phyloP scores from a whole-genome alignment of 2,113 vertebrate species.

The Rhadina sibilatrix region DNA sequence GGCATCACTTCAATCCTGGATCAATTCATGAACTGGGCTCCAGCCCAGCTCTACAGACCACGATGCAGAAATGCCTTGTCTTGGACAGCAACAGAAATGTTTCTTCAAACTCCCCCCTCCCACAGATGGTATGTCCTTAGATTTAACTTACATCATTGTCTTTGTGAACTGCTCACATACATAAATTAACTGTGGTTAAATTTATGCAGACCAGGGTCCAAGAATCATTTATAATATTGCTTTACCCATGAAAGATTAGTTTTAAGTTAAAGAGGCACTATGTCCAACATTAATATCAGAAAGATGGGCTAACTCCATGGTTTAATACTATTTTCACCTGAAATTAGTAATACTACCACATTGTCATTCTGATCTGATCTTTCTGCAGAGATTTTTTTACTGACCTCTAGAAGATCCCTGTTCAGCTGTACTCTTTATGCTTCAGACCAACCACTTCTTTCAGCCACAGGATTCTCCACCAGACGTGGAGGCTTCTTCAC shows the following conservation, averaged over 20 bases:
- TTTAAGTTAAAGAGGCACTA: not conserved
- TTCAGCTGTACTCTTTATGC: not conserved
- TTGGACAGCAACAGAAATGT: not conserved
- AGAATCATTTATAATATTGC: not conserved
- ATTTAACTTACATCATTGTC: not conserved
- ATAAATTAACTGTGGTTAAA: not conserved
- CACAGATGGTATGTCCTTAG: not conserved
- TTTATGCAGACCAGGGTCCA: not conserved
- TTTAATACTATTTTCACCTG: not conserved
- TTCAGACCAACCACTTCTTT: not conserved
- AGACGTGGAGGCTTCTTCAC: not conserved
- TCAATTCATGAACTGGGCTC: rapidly evolving
- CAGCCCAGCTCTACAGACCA: not conserved
- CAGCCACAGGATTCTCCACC: not conserved
- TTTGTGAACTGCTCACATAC: not conserved
- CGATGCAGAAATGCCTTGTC: not conserved
- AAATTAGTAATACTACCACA: not conserved
- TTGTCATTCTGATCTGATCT: not conserved
- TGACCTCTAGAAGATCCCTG: not conserved
- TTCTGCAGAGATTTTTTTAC: not conserved
- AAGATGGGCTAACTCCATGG: not conserved
- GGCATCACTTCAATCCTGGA: not conserved
- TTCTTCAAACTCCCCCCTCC: not conserved
- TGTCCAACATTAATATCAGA: not conserved
- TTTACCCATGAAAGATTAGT: not conserved